Conservation (phyloP, 1,140 invertebrate genomes). For the Rhagoletis pomonella region DNA sequence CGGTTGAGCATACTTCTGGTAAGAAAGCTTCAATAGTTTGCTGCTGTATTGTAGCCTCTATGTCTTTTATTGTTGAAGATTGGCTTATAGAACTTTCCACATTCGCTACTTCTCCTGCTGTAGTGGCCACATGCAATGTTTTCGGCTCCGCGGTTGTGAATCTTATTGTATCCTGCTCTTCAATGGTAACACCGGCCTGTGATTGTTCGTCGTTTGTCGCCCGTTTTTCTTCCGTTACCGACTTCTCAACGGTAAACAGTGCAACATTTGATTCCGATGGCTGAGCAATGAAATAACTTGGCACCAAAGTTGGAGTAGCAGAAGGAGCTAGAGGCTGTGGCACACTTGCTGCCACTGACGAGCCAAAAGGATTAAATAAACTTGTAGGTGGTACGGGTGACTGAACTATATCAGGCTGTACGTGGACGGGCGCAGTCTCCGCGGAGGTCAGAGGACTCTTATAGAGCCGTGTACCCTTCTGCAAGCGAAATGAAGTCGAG, state of each 20-base stretch:
- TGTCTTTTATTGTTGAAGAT: neutral
- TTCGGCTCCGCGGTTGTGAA: neutral
- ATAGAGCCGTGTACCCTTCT: constrained; percentile 71
- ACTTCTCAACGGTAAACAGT: neutral
- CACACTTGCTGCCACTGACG: neutral
- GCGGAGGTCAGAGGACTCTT: constrained; percentile 66
- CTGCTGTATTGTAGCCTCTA: constrained; percentile 2
- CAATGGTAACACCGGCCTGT: too few species aligned
- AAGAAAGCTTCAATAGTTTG: constrained; percentile 26
- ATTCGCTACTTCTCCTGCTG: neutral
- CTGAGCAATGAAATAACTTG: constrained; percentile 24
- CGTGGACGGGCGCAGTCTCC: constrained; percentile 60
- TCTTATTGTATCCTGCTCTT: too few species aligned
- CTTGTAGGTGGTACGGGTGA: neutral
- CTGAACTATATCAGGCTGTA: neutral
- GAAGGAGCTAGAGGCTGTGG: neutral
- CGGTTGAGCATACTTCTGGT: neutral
- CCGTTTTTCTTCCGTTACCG: neutral
- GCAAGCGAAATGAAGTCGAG: constrained; percentile 66
- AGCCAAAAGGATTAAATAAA: constrained; percentile 30
- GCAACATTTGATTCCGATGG: constrained; percentile 36
- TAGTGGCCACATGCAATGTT: neutral
- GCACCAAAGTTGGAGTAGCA: neutral
- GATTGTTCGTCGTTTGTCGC: too few species aligned
- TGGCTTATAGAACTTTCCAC: neutral